Conservation (phyloP, 2,888 invertebrate genomes). For the Drosophila flavopinicola region DNA sequence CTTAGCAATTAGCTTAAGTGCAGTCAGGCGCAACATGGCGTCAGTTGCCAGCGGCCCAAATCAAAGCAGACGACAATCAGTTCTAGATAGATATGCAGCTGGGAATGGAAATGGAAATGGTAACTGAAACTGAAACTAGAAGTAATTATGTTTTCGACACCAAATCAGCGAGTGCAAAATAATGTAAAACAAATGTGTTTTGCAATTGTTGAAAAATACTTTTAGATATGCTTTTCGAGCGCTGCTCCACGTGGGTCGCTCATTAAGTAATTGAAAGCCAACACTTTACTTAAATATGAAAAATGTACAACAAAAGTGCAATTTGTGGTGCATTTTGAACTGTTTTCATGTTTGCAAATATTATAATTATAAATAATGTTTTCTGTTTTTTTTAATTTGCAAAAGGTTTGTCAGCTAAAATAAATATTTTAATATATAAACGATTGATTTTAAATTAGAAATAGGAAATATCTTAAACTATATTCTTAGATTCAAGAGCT, state of each 20-base stretch:
- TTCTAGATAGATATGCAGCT: conserved; percentile 32
- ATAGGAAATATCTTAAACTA: no score
- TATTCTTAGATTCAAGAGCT: no score
- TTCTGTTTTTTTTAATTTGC: no score
- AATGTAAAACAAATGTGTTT: conserved; percentile 44
- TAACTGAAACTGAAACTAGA: conserved; percentile 5
- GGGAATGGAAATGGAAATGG: neutral
- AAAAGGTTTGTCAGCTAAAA: no score
- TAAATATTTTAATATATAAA: no score
- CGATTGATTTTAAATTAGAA: no score
- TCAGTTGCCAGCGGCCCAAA: conserved; percentile 15
- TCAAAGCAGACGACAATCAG: conserved; percentile 41
- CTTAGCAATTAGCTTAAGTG: conserved; percentile 65
- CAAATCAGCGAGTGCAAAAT: conserved; percentile 52
- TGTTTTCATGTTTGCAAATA: no score
- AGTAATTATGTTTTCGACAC: neutral
- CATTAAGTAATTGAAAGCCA: conserved; percentile 24
- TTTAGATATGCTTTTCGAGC: conserved; percentile 9
- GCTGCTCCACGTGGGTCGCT: conserved; percentile 2
- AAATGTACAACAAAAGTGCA: no score
- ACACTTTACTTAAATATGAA: no score
- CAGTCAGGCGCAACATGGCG: conserved; percentile 30
- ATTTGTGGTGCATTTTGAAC: neutral
- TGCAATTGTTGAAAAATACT: neutral
- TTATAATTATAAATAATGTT: no score